phyloP scores from a whole-genome alignment of 2,888 invertebrate species.

The Hoplodrina blanda region DNA sequence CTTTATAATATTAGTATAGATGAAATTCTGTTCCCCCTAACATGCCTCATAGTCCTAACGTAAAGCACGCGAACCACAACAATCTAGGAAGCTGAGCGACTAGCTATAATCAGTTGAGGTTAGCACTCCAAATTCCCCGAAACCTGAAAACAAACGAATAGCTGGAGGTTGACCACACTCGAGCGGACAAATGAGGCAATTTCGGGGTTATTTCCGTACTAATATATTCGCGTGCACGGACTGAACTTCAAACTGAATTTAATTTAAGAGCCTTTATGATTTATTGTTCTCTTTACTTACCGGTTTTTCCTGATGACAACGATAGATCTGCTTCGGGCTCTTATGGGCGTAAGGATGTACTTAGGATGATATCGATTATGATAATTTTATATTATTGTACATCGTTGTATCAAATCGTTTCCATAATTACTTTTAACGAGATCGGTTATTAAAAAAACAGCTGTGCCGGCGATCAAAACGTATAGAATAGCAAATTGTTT shows the following conservation, averaged over 20 bases:
- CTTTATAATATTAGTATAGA: too few relatives aligned
- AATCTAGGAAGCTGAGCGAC: background rate
- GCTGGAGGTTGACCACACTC: background rate
- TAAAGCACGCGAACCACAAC: background rate
- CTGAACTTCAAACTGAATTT: background rate
- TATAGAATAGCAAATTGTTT: background rate
- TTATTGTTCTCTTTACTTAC: background rate
- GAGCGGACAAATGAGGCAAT: background rate
- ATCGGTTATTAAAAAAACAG: too few relatives aligned
- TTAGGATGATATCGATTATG: too few relatives aligned
- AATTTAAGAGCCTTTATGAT: background rate
- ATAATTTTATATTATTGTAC: too few relatives aligned
- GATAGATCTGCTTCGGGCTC: too few relatives aligned
- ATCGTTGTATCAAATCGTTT: too few relatives aligned
- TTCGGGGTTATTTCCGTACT: background rate
- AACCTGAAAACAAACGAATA: constrained; percentile 11
- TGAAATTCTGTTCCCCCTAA: background rate
- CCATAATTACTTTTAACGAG: too few relatives aligned
- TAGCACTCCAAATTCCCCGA: background rate
- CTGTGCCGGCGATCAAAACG: too few relatives aligned
- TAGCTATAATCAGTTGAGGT: background rate
- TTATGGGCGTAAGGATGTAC: too few relatives aligned
- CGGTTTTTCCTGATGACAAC: background rate
- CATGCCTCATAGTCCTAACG: background rate
- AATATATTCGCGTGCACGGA: background rate